Evolutionary conservation across 2,888 invertebrate species (phyloP).

Genomic region (Fragum fragum): DNA sequence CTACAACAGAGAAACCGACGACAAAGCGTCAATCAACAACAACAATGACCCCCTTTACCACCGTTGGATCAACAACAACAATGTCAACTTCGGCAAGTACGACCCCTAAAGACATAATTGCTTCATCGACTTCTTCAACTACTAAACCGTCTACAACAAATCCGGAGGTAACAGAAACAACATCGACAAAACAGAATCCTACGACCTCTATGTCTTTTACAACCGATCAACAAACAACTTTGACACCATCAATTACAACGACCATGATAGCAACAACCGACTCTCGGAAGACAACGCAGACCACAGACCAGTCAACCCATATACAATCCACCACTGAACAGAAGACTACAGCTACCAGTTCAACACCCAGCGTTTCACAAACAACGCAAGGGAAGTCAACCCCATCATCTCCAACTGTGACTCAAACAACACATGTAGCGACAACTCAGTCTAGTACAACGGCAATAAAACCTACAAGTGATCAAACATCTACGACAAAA

Average conservation of each 20-base stretch:
- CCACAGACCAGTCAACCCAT: neutral
- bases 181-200: constrained; percentile 4
- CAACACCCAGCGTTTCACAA: too few relatives aligned
- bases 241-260: constrained; percentile 4
- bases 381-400: neutral
- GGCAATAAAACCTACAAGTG: neutral
- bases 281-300: neutral
- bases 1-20: neutral
- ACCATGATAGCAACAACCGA: constrained; percentile 1
- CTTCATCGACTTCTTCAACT: neutral
- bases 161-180: neutral
- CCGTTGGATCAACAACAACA: too few relatives aligned
- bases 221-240: neutral
- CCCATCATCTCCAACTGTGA: neutral
- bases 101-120: neutral
- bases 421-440: neutral
- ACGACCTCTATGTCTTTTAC: constrained; percentile 6
- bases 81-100: neutral
- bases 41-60: neutral
- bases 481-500: constrained; percentile 3
- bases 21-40: neutral
- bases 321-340: too few relatives aligned
- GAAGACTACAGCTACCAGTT: too few relatives aligned
- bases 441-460: constrained; percentile 8
- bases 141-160: constrained; percentile 7